Base-by-base conservation (phyloP, 2,797 vertebrate species). In the Craterocephalus amniculus region DNA sequence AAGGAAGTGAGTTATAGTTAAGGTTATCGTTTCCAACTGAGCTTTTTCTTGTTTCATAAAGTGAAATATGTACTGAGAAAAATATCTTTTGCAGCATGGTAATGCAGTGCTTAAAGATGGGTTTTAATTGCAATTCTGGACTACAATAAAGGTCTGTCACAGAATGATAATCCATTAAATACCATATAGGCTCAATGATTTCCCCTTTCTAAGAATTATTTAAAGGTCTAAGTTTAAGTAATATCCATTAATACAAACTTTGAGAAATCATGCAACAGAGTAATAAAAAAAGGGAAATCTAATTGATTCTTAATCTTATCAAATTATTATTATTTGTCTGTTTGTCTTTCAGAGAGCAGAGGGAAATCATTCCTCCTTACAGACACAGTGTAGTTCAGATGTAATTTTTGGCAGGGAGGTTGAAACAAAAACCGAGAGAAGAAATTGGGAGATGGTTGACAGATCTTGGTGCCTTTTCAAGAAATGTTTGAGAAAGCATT, bases 401-500 rank as follows among this genome's bases (percentile, higher is more conserved):
- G 40, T 32, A 49, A 54, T 67, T 67, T 83, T 57, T 22, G 61
- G 22, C 52, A 72, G 72, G 57, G 58, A 66, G n/a, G 16, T 29
- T 31, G 14, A 45, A 32, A 48, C 14, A 65, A 3, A 43, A 29
- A 49, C 6, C 55, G 38, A 22, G 22, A 49, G 22, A 59, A 32
- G 18, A 48, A 61, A 61, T 12, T 70, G 56, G 56, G 40, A 56
- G 40, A 67, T 40, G 26, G 57, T 71, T 26, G 75, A 79, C 71
- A 81, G 64, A 78, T 70, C 72, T 62, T 35, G 43, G 64, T 79
- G 81, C 72, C 79, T 79, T 67, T 70, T 82, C 20, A 69, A 80
- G 74, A 88, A 88, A 90, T 85, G 76, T 90, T 89, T 81, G 86
- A 88, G 86, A 85, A 91, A 89, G 87, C 86, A 86, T 91, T 91